A percentile compares a stretch with the other conserved stretches of the same genome.
phyloP scores from a whole-genome alignment of 2,113 vertebrate genomes.

The Turnix velox region DNA sequence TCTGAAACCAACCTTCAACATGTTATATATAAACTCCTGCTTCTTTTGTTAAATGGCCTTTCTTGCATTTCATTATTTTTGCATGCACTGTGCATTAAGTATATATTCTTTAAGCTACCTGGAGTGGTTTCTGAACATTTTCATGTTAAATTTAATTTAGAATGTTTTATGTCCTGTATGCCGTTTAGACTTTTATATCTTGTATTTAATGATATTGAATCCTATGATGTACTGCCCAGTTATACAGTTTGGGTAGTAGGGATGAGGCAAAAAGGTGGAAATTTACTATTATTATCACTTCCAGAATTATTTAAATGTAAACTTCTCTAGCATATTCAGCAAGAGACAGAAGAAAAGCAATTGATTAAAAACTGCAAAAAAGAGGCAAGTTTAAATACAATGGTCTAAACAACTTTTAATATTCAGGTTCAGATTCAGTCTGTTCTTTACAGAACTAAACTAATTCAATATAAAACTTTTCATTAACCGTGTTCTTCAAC shows the following conservation, averaged over 20 bases:
- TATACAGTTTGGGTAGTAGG: background rate
- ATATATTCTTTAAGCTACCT: background rate
- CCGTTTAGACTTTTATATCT: background rate
- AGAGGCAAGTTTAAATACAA: background rate
- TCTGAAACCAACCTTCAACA: background rate
- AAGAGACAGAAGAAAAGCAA: background rate
- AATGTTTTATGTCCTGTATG: background rate
- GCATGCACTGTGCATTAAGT: background rate
- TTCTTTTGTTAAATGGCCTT: background rate
- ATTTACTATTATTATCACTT: background rate
- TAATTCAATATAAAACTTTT: conserved; percentile 32
- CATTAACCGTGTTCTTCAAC: background rate
- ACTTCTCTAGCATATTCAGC: background rate
- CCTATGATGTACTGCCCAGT: background rate
- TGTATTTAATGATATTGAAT: background rate
- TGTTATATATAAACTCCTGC: background rate
- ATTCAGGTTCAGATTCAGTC: background rate
- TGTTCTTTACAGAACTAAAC: background rate
- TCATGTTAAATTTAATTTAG: background rate
- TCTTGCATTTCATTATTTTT: background rate
- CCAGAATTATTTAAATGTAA: background rate
- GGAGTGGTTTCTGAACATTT: background rate
- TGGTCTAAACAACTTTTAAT: background rate
- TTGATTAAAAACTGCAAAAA: background rate
- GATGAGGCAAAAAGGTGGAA: background rate